phyloP scores from a whole-genome alignment of 2,113 vertebrate species.

The Dicaeum eximium region DNA sequence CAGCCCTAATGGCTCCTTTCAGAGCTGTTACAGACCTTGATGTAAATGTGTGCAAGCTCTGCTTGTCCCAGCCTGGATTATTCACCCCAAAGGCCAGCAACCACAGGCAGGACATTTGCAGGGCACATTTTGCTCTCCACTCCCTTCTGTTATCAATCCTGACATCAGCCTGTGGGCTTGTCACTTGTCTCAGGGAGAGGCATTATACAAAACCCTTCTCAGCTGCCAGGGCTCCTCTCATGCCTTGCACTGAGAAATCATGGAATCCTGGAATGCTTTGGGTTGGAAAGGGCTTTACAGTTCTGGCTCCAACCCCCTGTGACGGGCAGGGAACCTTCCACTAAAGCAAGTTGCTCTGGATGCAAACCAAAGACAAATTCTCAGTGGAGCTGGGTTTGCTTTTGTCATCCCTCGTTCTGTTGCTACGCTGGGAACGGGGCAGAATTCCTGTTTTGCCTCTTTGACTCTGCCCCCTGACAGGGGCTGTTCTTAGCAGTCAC shows the following conservation, averaged over 20 bases:
- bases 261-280: background rate
- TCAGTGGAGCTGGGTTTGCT: background rate
- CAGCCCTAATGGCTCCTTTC: background rate
- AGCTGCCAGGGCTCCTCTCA: background rate
- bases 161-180: background rate
- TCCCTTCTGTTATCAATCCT: background rate
- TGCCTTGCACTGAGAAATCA: background rate
- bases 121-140: background rate
- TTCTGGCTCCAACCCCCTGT: background rate
- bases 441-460: background rate
- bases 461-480: background rate
- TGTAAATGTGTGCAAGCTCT: background rate
- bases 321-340: background rate
- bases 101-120: background rate
- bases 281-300: background rate
- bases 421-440: background rate
- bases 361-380: background rate
- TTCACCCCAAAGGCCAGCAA: background rate
- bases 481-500: background rate
- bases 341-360: background rate
- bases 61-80: background rate
- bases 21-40: background rate
- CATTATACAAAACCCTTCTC: background rate
- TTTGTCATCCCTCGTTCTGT: background rate
- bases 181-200: background rate